A percentile compares a stretch with the other conserved stretches of the same genome.
Conservation (phyloP, 2,113 vertebrate genomes). For the Pelecanus crispus region DNA sequence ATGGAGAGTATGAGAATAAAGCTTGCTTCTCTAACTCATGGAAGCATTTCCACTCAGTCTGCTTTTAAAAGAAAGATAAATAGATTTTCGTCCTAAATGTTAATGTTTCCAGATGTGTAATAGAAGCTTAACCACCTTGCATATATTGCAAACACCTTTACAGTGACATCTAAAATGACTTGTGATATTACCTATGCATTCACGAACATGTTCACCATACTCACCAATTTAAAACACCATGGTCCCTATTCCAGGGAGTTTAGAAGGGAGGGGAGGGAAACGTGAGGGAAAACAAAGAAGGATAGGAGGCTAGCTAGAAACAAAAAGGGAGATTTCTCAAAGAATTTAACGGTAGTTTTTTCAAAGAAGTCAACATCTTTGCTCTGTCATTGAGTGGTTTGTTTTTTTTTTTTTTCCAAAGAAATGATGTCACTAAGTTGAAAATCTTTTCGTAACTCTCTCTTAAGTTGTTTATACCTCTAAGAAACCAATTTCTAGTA, state of each 20-base stretch:
- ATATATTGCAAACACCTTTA: background rate
- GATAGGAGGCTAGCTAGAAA: background rate
- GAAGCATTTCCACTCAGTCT: background rate
- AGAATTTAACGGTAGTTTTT: background rate
- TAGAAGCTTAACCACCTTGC: background rate
- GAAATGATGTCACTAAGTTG: background rate
- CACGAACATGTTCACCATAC: background rate
- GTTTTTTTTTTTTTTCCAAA: background rate
- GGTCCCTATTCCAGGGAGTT: background rate
- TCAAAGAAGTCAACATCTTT: background rate
- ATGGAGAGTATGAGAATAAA: background rate
- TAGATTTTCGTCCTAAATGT: background rate
- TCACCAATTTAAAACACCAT: background rate
- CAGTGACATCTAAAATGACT: background rate
- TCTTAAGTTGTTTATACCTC: background rate
- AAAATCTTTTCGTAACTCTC: background rate
- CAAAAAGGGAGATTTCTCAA: background rate
- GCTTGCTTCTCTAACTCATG: background rate
- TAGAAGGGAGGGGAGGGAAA: background rate
- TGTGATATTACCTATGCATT: background rate
- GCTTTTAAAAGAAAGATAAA: background rate
- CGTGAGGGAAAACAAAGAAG: fast-evolving
- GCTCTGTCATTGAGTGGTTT: background rate
- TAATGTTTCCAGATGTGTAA: background rate
- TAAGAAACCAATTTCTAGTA: background rate